Evolutionary conservation across 2,888 invertebrate species (phyloP).

Genomic region (Pherbina coryleti): DNA sequence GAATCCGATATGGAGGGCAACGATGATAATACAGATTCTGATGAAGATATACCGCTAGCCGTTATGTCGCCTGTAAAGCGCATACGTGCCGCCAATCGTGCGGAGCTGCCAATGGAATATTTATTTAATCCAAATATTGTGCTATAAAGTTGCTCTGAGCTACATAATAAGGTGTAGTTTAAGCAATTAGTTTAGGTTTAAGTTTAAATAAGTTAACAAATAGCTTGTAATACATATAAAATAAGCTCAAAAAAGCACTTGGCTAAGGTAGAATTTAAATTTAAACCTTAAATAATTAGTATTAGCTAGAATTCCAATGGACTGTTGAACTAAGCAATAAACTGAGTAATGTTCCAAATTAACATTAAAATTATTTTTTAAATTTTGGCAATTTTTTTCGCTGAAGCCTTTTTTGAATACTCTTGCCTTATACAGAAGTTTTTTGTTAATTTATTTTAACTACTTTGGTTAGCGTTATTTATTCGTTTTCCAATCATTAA

Average conservation of each 20-base stretch:
- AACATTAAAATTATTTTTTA: background rate
- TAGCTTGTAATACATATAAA: too few relatives aligned
- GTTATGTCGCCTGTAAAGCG: slow-evolving; percentile 28
- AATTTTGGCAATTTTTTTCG: background rate
- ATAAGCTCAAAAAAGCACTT: too few relatives aligned
- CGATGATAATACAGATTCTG: slow-evolving; percentile 34
- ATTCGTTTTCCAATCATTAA: background rate
- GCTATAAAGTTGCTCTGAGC: background rate
- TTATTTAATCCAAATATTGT: slow-evolving; percentile 51
- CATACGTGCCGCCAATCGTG: slow-evolving; percentile 30
- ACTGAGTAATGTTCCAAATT: too few relatives aligned
- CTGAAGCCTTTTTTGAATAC: too few relatives aligned
- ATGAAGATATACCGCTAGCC: slow-evolving; percentile 24
- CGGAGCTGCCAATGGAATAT: slow-evolving; percentile 50
- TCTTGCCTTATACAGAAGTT: too few relatives aligned
- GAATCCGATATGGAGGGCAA: slow-evolving; percentile 34
- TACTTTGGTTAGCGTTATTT: too few relatives aligned
- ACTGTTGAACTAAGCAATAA: background rate
- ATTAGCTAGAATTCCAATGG: background rate
- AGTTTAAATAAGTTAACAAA: too few relatives aligned
- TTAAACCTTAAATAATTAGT: too few relatives aligned
- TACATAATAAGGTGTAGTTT: too few relatives aligned
- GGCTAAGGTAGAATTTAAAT: too few relatives aligned
- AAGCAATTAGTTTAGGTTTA: too few relatives aligned
- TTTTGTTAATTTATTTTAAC: background rate